These are phyloP conservation scores for Lethocerus indicus DNA, from an alignment of 1,140 invertebrate genomes.

Conservation along the genomic window DNA sequence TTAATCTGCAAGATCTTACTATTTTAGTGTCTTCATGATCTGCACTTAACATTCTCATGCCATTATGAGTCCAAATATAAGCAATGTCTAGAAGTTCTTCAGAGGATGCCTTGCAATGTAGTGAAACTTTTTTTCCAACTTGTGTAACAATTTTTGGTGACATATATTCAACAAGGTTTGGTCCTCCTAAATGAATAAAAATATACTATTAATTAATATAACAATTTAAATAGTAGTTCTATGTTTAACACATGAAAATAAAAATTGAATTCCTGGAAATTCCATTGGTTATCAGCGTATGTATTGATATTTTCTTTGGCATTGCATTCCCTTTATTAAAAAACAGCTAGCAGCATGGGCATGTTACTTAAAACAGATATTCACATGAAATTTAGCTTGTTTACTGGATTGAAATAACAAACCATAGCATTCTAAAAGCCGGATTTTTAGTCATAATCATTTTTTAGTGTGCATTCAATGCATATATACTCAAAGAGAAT, in stretches of 20 bases:
- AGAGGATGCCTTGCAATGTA: constrained; percentile 63
- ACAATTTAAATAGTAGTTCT: background rate
- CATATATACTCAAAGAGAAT: too few relatives aligned
- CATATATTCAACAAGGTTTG: constrained; percentile 48
- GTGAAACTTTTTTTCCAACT: constrained; percentile 48
- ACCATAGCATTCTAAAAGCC: too few relatives aligned
- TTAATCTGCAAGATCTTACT: constrained; percentile 12
- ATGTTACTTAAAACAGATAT: too few relatives aligned
- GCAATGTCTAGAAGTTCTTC: constrained; percentile 73
- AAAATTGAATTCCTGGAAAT: too few relatives aligned
- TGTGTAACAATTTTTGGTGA: constrained; percentile 42
- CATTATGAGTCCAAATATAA: constrained; percentile 82
- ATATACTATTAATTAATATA: background rate
- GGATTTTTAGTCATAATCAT: too few relatives aligned
- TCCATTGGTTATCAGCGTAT: too few relatives aligned
- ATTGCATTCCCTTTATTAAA: background rate
- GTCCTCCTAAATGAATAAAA: constrained; percentile 33
- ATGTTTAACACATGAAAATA: too few relatives aligned
- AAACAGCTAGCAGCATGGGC: too few relatives aligned
- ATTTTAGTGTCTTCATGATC: constrained; percentile 27
- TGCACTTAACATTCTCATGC: constrained; percentile 51
- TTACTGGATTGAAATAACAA: too few relatives aligned
- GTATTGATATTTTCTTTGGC: background rate
- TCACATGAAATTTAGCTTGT: too few relatives aligned
- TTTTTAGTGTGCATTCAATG: too few relatives aligned